Evolutionary conservation across 2,888 invertebrate genomes (phyloP).

Genomic region (Drosophila dives): DNA sequence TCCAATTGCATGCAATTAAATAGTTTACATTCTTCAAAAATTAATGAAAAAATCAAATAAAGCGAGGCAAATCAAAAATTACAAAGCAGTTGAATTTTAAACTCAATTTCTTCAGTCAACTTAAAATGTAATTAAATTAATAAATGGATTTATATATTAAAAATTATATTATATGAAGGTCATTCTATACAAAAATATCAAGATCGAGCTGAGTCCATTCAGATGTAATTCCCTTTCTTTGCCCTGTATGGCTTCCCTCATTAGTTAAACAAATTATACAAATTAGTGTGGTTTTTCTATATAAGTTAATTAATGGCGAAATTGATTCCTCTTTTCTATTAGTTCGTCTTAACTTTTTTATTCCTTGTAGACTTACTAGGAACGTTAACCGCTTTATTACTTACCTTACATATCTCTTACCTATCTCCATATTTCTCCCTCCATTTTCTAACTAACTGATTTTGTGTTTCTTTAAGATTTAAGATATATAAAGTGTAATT

Average conservation of each 20-base stretch:
- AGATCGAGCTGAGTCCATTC: background rate
- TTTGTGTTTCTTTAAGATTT: no score
- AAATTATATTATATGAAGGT: background rate
- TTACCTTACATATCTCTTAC: no score
- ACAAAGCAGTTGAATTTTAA: background rate
- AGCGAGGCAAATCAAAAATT: background rate
- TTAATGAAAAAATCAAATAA: background rate
- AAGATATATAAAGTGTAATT: background rate
- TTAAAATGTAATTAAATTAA: background rate
- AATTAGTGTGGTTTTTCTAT: background rate
- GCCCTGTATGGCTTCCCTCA: background rate
- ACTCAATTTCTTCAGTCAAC: background rate
- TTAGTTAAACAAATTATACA: background rate
- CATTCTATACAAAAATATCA: background rate
- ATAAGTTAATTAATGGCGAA: background rate
- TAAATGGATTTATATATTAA: background rate
- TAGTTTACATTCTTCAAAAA: background rate
- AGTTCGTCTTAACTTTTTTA: no score
- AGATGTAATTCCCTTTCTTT: background rate
- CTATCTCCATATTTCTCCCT: no score
- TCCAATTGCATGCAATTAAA: background rate
- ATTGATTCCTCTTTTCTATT: no score
- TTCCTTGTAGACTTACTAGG: background rate
- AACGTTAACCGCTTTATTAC: background rate
- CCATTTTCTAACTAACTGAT: no score